Base-by-base conservation (phyloP, 2,113 vertebrate genomes). In the Rhodinocichla rosea region DNA sequence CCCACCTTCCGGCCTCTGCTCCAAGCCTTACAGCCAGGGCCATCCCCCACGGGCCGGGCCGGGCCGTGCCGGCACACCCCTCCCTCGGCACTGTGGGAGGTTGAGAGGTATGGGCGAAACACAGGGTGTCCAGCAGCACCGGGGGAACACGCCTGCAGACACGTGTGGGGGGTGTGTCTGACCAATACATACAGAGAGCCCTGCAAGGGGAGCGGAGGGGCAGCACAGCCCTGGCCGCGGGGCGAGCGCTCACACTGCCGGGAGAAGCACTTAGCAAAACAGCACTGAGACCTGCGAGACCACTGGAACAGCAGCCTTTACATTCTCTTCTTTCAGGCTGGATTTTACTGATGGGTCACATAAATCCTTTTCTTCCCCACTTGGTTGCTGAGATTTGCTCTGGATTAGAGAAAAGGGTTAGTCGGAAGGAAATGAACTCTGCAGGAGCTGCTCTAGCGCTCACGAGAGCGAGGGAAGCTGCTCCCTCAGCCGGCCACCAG, bases 361-460 rank as follows among this genome's bases (percentile, higher is more conserved):
- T 83, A 96, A 83, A 96, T 70, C 94, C 96, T 97, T 98, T 87
- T 98, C 98, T 98, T 97, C 97, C 97, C 94, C 97, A 96, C 86
- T 68, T 84, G 93, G 97, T 59, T 98, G 96, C 97, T 96, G 92
- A 97, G 97, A 93, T 97, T 98, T 98, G 97, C 94, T 98, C 98
- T 98, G 97, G 97, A 98, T 98, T 96, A 97, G 97, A 98, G 98
- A 98, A 98, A 97, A 98, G 3, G 93, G 97, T 98, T 98, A 98
- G 97, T 98, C 44, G 92, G 92, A 96, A 94, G 79, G 96, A 97
- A 95, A 89, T 44, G 23, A 92, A 73, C 83, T 88, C 85, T 80
- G 75, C 49, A 75, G 97, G 91, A 97, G 89, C 64, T 62, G 53
- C 53, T 83, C 87, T 87, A 71, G 79, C 1, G 11, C 90, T 92